Conservation (phyloP, 2,113 vertebrate species). For the Corvus moneduloides region DNA sequence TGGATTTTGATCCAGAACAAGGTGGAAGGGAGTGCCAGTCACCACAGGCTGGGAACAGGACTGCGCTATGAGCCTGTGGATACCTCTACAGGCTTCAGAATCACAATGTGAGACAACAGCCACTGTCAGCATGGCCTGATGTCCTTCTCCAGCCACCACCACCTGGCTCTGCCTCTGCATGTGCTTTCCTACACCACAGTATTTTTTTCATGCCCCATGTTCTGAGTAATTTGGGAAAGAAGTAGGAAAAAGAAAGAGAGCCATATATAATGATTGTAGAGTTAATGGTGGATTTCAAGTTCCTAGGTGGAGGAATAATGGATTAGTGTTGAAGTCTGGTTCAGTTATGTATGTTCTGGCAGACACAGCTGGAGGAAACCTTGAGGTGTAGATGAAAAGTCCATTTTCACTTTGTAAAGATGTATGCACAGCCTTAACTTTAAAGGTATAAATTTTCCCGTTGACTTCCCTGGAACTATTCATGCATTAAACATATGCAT, state of each 20-base stretch:
- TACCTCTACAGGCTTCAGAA: neutral
- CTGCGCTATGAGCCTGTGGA: neutral
- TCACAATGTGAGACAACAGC: accelerated
- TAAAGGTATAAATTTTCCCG: neutral
- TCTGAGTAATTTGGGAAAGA: neutral
- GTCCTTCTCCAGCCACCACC: neutral
- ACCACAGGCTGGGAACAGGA: neutral
- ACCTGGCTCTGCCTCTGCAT: neutral
- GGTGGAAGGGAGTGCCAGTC: neutral
- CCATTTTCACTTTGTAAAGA: constrained; percentile 20
- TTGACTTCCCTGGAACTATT: constrained; percentile 25
- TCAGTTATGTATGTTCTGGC: neutral
- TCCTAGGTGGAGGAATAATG: neutral
- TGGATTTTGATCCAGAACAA: neutral
- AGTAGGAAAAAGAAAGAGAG: neutral
- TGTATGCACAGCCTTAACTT: constrained; percentile 12
- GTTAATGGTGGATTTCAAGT: neutral
- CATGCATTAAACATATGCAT: constrained; percentile 39
- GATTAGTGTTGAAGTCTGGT: neutral
- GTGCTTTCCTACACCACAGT: neutral
- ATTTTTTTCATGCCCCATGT: neutral
- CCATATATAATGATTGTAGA: neutral
- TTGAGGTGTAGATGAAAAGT: neutral
- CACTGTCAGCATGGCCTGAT: neutral
- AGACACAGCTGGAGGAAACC: neutral